Conservation (phyloP, 2,888 invertebrate species). For the Clitarchus hookeri region DNA sequence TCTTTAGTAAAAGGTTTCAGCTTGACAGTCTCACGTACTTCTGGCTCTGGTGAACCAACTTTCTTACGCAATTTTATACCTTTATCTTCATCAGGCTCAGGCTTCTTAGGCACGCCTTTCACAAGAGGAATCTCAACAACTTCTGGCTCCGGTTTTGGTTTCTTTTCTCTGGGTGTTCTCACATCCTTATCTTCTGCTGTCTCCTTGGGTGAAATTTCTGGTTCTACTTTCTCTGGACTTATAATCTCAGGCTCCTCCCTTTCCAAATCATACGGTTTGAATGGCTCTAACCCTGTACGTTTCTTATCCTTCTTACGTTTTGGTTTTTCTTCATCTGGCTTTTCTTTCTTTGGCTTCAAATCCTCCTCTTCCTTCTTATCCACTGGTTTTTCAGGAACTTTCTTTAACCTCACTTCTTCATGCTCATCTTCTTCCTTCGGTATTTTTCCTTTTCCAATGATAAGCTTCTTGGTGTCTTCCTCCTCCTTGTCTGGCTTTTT, state of each 20-base stretch:
- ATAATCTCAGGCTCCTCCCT: slow-evolving; percentile 36
- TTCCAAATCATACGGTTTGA: slow-evolving; percentile 37
- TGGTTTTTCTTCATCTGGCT: slow-evolving; percentile 48
- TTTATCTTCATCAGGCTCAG: slow-evolving; percentile 5
- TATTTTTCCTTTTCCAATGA: too few relatives aligned
- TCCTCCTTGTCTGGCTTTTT: slow-evolving; percentile 34
- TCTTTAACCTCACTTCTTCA: too few relatives aligned
- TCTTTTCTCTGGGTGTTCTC: slow-evolving; percentile 21
- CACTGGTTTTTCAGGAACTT: too few relatives aligned
- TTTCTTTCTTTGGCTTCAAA: slow-evolving; percentile 45
- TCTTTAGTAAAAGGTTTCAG: slow-evolving; percentile 43
- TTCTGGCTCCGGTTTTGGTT: slow-evolving; percentile 34
- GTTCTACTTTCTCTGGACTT: slow-evolving; percentile 38
- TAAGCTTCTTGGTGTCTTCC: too few relatives aligned
- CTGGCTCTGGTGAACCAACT: slow-evolving; percentile 51
- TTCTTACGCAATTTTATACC: slow-evolving; percentile 44
- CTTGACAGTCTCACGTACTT: slow-evolving; percentile 46
- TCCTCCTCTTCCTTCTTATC: too few relatives aligned
- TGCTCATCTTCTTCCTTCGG: too few relatives aligned
- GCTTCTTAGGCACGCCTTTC: slow-evolving; percentile 48
- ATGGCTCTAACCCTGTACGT: slow-evolving; percentile 43
- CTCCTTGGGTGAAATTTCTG: slow-evolving; percentile 34
- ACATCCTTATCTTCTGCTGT: not conserved
- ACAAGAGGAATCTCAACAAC: slow-evolving; percentile 39
- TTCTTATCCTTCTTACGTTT: slow-evolving; percentile 50